Conservation (phyloP, 2,113 vertebrate species). For the Mustela lutreola region DNA sequence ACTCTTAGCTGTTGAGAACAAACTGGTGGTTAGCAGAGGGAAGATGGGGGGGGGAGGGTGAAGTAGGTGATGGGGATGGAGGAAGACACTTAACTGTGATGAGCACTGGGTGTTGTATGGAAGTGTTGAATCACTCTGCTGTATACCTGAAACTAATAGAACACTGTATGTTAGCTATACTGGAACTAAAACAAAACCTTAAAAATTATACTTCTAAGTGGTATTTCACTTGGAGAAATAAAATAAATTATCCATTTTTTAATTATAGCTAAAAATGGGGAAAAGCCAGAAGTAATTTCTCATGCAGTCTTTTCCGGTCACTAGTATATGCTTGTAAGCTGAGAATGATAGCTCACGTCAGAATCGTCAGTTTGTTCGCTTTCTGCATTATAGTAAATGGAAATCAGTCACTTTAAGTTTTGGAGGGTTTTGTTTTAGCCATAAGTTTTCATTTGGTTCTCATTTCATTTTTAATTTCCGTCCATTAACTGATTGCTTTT, state of each 20-base stretch:
- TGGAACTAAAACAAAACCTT: neutral
- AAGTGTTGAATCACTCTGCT: neutral
- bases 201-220: neutral
- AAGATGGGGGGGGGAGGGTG: neutral
- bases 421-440: neutral
- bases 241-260: slow-evolving; percentile 35
- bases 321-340: neutral
- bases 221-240: slow-evolving; percentile 20
- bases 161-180: neutral
- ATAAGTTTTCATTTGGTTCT: slow-evolving; percentile 48
- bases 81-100: neutral
- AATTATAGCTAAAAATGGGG: slow-evolving; percentile 23
- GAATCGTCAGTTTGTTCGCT: neutral
- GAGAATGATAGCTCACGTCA: neutral
- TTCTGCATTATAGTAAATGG: neutral
- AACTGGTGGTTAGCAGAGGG: neutral
- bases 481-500: slow-evolving; percentile 65
- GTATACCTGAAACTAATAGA: neutral
- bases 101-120: neutral
- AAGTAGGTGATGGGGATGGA: neutral
- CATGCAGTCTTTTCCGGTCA: neutral
- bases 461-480: slow-evolving; percentile 12
- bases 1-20: neutral
- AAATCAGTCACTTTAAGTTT: slow-evolving; percentile 38
- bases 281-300: slow-evolving; percentile 44